Evolutionary conservation across 2,888 invertebrate species (phyloP), one percentile per base, ranked within the genome.

Genomic region (Orthosia gothica): DNA sequence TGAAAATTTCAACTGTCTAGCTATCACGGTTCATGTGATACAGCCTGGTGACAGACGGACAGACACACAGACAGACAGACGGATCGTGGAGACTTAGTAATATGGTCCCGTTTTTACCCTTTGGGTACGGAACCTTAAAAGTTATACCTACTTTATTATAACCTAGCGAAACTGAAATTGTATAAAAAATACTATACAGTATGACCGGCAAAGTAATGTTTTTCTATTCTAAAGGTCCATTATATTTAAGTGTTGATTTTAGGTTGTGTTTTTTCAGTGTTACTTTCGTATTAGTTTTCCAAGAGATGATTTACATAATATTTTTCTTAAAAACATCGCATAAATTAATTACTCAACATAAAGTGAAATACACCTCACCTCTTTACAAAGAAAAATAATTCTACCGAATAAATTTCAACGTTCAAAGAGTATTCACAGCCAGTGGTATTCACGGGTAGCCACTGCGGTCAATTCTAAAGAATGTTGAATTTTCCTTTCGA

Each of bases 401-500:
- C 69, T 58, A 68, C 63, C 72, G 59, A 83, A 77, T 81, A 77
- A 72, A 83, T 66, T 82, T 73, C 32, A 76, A 71, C 75, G 66
- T 74, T 84, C 71, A 75, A 83, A 79, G 78, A 70, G 74, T 78
- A 81, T 85, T 87, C 83, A 84, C 75, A 81, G 79, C 67, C 69
- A 57, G 81, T 79, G 76, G 76, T 82, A 76, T 87, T 83, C 78
- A 81, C 66, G 74, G 66, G 55, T 55, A 79, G 59, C 68, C 74
- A n/a, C 64, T 70, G 80, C 86, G 83, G 84, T 87, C 85, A 82
- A 83, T 82, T 86, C 82, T 74, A 88, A 88, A 88, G 86, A 88
- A 88, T 85, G 86, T 88, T 82, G 86, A 86, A 87, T 88, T 90
- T 88, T 88, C 84, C 81, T 90, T 90, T 89, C 62, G 84, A 84